Evolutionary conservation across 2,113 vertebrate species (phyloP), one percentile per base, ranked within the genome.

Genomic region (Ceratotherium simum): DNA sequence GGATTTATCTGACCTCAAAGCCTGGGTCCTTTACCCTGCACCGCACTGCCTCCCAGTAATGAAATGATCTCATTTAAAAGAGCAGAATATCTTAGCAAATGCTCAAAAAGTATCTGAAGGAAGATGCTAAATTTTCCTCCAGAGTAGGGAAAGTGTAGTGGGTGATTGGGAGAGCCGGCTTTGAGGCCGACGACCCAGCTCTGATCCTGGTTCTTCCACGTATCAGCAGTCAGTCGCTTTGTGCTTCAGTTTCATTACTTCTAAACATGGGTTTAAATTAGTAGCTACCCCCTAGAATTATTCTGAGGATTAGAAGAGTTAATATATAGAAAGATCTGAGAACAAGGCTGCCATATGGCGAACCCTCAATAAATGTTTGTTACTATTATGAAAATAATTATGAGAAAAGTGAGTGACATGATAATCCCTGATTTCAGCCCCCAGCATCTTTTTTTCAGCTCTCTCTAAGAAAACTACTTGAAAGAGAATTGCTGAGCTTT

Each of bases 221-320:
- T 62, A 14, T 46, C 8, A 0, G 0, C 1, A 21, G 2, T 8
- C 18, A 42, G 9, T 75, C 8, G 9, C 8, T 48, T 6, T 54
- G 11, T 60, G 17, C 31, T 33, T 86, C 27, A 21, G 42, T 42
- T 54, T 79, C 6, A 65, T 86, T 21, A 91, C 56, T 69, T 95
- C 42, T 33, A 78, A 72, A 69, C 79, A 10, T 17, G 2, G 5
- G 6, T 23, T 75, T 56, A n/a, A 88, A 20, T 48, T 67, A 82
- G 10, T 27, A 20, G 51, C 9, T 48, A 78, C 4, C 1, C 23
- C 6, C 20, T 5, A 12, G 31, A 16, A 33, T 46, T 36, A 16
- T 36, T 67, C 11, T 54, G 46, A 65, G 20, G 17, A 51, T 29
- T 79, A 56, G 56, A 3, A 67, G 58, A 88, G 8, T 58, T 46